Evolutionary conservation across 1,140 invertebrate genomes (phyloP).

Genomic region (Onthophagus taurus): DNA sequence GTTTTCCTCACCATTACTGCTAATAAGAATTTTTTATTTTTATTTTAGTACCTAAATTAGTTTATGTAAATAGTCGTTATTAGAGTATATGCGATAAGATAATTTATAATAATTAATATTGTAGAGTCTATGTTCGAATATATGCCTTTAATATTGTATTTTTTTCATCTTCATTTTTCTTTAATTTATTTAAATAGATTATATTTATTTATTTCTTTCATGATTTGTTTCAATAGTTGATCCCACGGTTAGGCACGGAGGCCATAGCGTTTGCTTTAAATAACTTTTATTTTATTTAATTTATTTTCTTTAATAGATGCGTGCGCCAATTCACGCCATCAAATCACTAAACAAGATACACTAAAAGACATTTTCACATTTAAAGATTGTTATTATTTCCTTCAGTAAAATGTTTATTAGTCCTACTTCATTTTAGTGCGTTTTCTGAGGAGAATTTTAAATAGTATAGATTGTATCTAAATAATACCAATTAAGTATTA

Average conservation of each 20-base stretch:
- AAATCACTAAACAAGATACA: constrained; percentile 25
- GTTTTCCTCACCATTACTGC: too few relatives aligned
- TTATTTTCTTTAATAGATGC: constrained; percentile 17
- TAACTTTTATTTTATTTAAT: constrained; percentile 15
- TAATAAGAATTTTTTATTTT: constrained; percentile 27
- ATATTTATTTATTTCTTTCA: constrained; percentile 34
- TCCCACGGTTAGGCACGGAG: constrained; percentile 38
- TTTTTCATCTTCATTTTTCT: constrained; percentile 18
- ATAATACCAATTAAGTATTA: not conserved
- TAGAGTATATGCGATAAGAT: constrained; percentile 32
- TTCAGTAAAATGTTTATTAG: too few relatives aligned
- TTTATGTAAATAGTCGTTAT: constrained; percentile 29
- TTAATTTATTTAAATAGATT: constrained; percentile 24
- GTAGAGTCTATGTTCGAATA: constrained; percentile 24
- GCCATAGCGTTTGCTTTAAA: constrained; percentile 31
- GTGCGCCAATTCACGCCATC: constrained; percentile 35
- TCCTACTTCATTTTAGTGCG: too few relatives aligned
- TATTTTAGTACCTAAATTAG: constrained; percentile 25
- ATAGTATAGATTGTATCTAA: not conserved
- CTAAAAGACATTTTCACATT: not conserved
- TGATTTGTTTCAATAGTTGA: constrained; percentile 39
- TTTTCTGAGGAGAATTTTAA: not conserved
- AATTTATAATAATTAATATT: constrained; percentile 33
- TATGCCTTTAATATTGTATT: constrained; percentile 26
- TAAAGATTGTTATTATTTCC: too few relatives aligned